A percentile compares a stretch with the other conserved stretches of the same genome.
phyloP scores from a whole-genome alignment of 92 coral and sea anemone genomes.

The Micromussa lordhowensis region DNA sequence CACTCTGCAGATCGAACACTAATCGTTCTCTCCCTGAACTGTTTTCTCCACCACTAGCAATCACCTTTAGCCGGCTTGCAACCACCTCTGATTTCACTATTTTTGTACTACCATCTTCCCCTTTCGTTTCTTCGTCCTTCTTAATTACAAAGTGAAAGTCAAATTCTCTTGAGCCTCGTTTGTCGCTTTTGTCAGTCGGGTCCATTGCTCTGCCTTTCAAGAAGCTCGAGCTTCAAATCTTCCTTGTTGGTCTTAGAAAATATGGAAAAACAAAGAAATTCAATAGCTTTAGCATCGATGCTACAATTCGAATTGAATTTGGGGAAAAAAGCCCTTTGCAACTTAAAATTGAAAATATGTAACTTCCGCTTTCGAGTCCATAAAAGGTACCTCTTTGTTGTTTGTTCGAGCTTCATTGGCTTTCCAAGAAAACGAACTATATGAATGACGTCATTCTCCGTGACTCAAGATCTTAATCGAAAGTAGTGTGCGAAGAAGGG shows the following conservation, averaged over 20 bases:
- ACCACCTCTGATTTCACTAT: slow-evolving; percentile 9
- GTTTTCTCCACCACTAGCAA: background rate
- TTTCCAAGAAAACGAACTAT: slow-evolving; percentile 26
- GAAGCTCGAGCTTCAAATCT: background rate
- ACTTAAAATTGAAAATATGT: background rate
- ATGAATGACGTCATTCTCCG: background rate
- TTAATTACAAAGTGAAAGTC: slow-evolving; percentile 19
- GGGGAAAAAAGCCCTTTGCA: background rate
- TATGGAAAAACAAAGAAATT: background rate
- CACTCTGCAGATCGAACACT: slow-evolving; percentile 55
- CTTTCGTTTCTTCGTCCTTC: slow-evolving; percentile 17
- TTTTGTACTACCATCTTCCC: slow-evolving; percentile 3
- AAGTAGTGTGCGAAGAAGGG: background rate
- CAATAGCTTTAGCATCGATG: background rate
- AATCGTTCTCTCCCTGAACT: slow-evolving; percentile 21
- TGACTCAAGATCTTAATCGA: background rate
- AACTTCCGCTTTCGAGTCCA: background rate
- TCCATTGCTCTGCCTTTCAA: background rate
- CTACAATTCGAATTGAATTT: background rate
- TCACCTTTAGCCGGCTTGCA: slow-evolving; percentile 11
- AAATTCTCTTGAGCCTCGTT: slow-evolving; percentile 1
- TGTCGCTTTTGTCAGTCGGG: background rate
- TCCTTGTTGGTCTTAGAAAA: background rate
- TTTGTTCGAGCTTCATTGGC: background rate
- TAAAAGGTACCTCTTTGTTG: background rate